phyloP scores from a whole-genome alignment of 2,797 vertebrate species.

The Eleutherodactylus coqui region DNA sequence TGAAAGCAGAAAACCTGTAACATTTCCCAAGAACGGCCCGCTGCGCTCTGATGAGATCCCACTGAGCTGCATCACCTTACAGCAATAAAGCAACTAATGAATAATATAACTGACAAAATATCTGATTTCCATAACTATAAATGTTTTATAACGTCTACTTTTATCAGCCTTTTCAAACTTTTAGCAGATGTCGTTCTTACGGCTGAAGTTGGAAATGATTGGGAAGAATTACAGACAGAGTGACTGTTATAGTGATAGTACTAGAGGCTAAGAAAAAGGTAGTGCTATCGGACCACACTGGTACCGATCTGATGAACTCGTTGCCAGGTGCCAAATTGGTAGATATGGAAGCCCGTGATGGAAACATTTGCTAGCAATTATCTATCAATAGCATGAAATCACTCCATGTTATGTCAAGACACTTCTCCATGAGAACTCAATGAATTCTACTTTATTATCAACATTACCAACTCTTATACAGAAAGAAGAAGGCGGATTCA shows the following conservation, averaged over 20 bases:
- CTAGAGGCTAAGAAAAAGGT: background rate
- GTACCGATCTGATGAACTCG: no score
- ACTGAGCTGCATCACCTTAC: background rate
- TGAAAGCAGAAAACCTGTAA: background rate
- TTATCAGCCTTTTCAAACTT: background rate
- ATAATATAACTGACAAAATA: background rate
- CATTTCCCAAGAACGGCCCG: background rate
- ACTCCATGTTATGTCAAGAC: no score
- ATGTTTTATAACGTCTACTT: background rate
- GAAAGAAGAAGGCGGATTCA: no score
- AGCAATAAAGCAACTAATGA: background rate
- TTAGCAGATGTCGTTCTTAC: background rate
- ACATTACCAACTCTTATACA: no score
- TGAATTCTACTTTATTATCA: no score
- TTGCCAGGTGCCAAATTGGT: no score
- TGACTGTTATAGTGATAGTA: background rate
- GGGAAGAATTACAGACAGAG: background rate
- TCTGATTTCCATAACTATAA: background rate
- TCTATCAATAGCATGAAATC: no score
- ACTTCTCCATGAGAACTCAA: no score
- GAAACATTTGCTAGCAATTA: no score
- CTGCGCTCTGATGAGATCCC: background rate
- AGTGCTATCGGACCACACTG: no score
- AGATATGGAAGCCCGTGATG: no score
- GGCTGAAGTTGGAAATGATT: background rate